Percentiles rank a stretch among this genome's conserved stretches.
phyloP scores from a whole-genome alignment of 2,888 invertebrate genomes.

The Sthenelais limicola region DNA sequence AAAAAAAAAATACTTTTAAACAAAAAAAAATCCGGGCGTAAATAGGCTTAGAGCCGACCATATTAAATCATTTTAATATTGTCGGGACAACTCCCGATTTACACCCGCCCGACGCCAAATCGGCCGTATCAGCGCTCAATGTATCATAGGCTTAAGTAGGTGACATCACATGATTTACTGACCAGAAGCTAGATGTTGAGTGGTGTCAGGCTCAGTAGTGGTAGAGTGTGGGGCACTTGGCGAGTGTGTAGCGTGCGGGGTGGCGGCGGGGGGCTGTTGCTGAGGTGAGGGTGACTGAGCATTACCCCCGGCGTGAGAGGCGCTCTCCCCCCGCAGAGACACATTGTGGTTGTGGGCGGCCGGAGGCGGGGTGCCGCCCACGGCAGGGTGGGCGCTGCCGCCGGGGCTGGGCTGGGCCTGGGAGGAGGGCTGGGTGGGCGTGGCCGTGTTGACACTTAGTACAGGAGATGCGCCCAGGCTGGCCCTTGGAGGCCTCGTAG shows the following conservation, averaged over 20 bases:
- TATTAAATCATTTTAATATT: too few species aligned
- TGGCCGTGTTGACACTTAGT: slow-evolving; percentile 27
- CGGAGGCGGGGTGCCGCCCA: slow-evolving; percentile 18
- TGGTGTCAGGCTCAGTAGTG: slow-evolving; percentile 39
- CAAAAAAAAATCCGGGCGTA: too few species aligned
- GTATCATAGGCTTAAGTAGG: neutral
- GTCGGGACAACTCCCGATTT: too few species aligned
- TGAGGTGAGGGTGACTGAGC: slow-evolving; percentile 24
- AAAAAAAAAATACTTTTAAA: too few species aligned
- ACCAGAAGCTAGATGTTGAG: slow-evolving; percentile 34
- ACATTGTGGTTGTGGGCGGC: neutral
- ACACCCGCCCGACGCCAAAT: too few species aligned
- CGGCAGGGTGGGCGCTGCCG: slow-evolving; percentile 7
- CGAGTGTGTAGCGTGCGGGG: slow-evolving; percentile 31
- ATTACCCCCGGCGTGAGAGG: slow-evolving; percentile 1
- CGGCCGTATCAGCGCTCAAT: too few species aligned
- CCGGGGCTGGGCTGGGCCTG: slow-evolving; percentile 34
- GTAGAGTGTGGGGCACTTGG: slow-evolving; percentile 25
- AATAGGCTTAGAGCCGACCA: too few species aligned
- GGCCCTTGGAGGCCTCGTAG: slow-evolving; percentile 3
- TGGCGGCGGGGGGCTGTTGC: slow-evolving; percentile 17
- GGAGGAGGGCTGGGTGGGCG: slow-evolving; percentile 4
- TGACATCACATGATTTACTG: neutral
- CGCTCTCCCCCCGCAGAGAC: slow-evolving; percentile 4
- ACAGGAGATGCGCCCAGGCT: slow-evolving; percentile 20